Evolutionary conservation across 2,888 invertebrate genomes (phyloP), one percentile per base, ranked within the genome.

Genomic region (Ophion ventricosus): DNA sequence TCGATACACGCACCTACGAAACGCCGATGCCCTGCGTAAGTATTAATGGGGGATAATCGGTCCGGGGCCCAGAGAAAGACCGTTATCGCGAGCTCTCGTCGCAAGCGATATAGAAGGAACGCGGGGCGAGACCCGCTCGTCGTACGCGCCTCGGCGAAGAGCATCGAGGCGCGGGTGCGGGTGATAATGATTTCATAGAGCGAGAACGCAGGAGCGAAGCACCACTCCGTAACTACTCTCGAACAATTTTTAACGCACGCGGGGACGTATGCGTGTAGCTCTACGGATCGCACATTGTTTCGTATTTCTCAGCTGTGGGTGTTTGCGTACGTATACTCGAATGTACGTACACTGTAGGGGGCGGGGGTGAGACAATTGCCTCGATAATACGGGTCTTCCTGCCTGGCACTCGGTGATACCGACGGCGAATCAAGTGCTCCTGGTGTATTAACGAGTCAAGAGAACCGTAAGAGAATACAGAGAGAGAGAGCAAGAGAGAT

Each of bases 381-480:
- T 89, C 91, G 92, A 92, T 92, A 92, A 92, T 92, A 92, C 92
- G 92, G 91, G 91, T 90, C 92, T 92, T 92, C 92, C 92, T 92
- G 92, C 92, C 92, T 92, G 92, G 92, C 92, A 92, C 92, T 92
- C 92, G 90, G 91, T 92, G 92, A 92, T 92, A 92, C 92, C 92
- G 91, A 91, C 90, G 90, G 90, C 92, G 90, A 91, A 91, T 92
- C 91, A 91, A 92, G 92, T 90, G 91, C 91, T 74, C 73, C 89
- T 89, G 87, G 87, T 87, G 82, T 86, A 83, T 80, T 84, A 87
- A 86, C 87, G 85, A 85, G 84, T 83, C 82, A 85, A 86, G 85
- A 86, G 85, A 84, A 83, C 80, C 82, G 82, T 80, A 80, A 79
- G 84, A 86, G 86, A 82, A 66, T 66, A 64, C 17, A 76, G 49